A percentile compares a stretch with the other conserved stretches of the same genome.
phyloP scores from a whole-genome alignment of 2,797 vertebrate species.

The Pagetopsis macropterus region DNA sequence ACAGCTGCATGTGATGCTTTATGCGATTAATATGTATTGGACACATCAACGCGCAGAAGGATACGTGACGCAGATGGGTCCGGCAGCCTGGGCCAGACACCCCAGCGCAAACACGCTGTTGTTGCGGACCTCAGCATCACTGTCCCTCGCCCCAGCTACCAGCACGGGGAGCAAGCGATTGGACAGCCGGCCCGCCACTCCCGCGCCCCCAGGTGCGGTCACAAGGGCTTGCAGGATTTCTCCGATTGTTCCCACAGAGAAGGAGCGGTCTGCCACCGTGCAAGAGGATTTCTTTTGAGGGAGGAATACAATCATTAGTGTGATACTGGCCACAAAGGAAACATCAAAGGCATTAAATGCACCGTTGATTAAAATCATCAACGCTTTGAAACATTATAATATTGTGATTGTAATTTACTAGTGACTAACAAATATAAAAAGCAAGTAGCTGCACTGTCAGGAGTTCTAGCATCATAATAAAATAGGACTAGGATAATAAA shows the following conservation, averaged over 20 bases:
- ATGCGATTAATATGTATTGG: not conserved
- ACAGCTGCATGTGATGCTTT: not conserved
- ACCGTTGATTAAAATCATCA: not conserved
- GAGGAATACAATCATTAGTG: not conserved
- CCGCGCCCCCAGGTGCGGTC: slow-evolving; percentile 67
- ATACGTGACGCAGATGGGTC: slow-evolving; percentile 86
- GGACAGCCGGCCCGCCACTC: slow-evolving; percentile 85
- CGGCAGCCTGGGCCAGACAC: slow-evolving; percentile 87
- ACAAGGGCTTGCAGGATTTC: slow-evolving; percentile 86
- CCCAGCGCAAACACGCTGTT: slow-evolving; percentile 91
- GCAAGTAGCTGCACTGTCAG: too few relatives aligned
- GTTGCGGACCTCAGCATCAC: slow-evolving; percentile 89
- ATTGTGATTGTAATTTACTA: not conserved
- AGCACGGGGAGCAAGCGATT: slow-evolving; percentile 84
- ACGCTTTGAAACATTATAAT: too few relatives aligned
- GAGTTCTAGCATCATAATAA: too few relatives aligned
- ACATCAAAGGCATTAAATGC: not conserved
- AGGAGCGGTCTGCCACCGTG: slow-evolving; percentile 89
- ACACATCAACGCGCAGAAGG: slow-evolving; percentile 67
- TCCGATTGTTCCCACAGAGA: slow-evolving; percentile 87
- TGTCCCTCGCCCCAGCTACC: slow-evolving; percentile 81
- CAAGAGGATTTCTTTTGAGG: slow-evolving; percentile 85
- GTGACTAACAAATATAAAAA: not conserved
- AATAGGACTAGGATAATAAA: not conserved
- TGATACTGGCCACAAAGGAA: not conserved